Evolutionary conservation across 2,888 invertebrate genomes (phyloP).

Genomic region (Toxonevra muliebris): DNA sequence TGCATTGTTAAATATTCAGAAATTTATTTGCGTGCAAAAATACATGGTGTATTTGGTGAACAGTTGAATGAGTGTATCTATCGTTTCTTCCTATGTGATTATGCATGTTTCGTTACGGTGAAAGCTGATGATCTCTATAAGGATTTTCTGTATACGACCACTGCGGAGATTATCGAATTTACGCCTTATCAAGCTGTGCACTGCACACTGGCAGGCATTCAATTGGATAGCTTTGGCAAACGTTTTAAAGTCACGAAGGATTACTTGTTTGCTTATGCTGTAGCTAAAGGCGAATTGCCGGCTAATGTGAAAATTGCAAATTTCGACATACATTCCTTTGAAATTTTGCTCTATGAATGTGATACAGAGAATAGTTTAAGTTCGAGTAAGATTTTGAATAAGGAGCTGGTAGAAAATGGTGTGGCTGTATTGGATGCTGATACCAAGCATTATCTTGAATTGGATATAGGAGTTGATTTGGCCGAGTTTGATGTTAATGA

Average conservation of each 20-base stretch:
- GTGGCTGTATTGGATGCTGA: slow-evolving; percentile 40
- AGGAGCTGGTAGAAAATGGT: slow-evolving; percentile 40
- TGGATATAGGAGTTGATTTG: slow-evolving; percentile 31
- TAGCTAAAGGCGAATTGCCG: slow-evolving; percentile 18
- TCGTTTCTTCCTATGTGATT: slow-evolving; percentile 45
- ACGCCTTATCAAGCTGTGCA: slow-evolving; percentile 49
- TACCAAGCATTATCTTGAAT: slow-evolving; percentile 42
- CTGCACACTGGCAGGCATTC: slow-evolving; percentile 46
- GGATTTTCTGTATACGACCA: slow-evolving; percentile 42
- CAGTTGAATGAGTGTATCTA: slow-evolving; percentile 36
- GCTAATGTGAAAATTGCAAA: slow-evolving; percentile 11
- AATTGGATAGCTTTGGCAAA: slow-evolving; percentile 39
- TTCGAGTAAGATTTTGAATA: slow-evolving; percentile 40
- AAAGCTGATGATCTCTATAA: slow-evolving; percentile 36
- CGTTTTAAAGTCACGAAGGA: slow-evolving; percentile 38
- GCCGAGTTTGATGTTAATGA: slow-evolving; percentile 19
- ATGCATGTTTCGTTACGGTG: slow-evolving; percentile 41
- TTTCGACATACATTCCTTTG: slow-evolving; percentile 41
- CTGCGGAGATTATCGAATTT: slow-evolving; percentile 42
- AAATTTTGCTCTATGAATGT: slow-evolving; percentile 43
- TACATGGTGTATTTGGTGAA: slow-evolving; percentile 39
- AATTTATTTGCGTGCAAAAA: slow-evolving; percentile 45
- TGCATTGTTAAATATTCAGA: slow-evolving; percentile 45
- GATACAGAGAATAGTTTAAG: slow-evolving; percentile 37
- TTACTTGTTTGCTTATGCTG: slow-evolving; percentile 43